Percentiles rank a stretch among this genome's conserved stretches.
These are phyloP conservation scores for Xestoiulus laeticollis DNA, from an alignment of 2,888 invertebrate species.

Conservation along the genomic window DNA sequence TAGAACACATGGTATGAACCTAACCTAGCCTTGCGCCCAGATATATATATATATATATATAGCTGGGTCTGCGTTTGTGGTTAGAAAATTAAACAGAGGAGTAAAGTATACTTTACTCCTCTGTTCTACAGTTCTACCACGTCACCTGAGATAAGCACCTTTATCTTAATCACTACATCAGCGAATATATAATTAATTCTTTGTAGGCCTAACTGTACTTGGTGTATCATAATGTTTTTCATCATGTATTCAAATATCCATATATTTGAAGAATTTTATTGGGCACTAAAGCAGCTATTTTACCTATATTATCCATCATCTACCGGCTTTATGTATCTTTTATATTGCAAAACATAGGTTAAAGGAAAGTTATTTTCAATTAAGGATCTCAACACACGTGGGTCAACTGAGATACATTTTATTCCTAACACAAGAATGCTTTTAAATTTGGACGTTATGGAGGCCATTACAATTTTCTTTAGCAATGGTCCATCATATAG, in stretches of 20 bases:
- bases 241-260: neutral
- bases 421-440: neutral
- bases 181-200: no score
- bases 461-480: neutral
- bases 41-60: no score
- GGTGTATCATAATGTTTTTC: neutral
- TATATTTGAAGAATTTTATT: neutral
- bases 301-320: constrained; percentile 29
- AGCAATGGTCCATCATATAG: neutral
- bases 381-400: neutral
- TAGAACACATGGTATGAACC: no score
- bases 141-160: no score
- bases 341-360: neutral
- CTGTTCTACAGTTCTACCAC: no score
- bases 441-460: neutral
- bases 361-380: neutral
- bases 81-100: no score
- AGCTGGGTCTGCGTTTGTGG: no score
- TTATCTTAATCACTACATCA: no score
- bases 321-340: neutral
- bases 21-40: no score
- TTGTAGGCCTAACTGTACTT: no score
- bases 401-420: neutral
- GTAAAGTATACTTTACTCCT: no score
- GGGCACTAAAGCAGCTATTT: neutral